phyloP scores from a whole-genome alignment of 1,140 invertebrate genomes.

The Argopecten irradians region DNA sequence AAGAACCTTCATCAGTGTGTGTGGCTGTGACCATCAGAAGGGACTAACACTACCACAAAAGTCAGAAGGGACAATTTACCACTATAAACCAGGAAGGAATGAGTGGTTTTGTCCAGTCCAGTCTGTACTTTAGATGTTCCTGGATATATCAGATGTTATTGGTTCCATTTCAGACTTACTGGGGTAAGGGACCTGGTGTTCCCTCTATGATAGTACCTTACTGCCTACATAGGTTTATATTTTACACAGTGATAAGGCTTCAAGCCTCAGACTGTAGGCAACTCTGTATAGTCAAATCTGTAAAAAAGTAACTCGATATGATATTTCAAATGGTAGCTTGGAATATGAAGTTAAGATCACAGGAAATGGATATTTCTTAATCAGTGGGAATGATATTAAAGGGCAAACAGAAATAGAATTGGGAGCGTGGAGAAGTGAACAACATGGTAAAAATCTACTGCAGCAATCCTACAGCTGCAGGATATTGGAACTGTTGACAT shows the following conservation, averaged over 20 bases:
- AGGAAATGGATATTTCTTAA: conserved; percentile 1
- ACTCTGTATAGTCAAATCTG: background rate
- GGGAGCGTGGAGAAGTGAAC: too few species aligned
- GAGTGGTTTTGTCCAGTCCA: too few species aligned
- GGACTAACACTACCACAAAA: too few species aligned
- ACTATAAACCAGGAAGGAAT: too few species aligned
- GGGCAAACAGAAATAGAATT: background rate
- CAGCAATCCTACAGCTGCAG: too few species aligned
- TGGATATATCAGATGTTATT: background rate
- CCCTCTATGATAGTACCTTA: background rate
- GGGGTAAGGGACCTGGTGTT: background rate
- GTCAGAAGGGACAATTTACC: background rate
- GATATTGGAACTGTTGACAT: too few species aligned
- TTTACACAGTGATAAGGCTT: background rate
- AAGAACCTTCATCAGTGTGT: background rate
- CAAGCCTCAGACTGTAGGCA: background rate
- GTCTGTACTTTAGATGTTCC: background rate
- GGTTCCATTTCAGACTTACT: background rate
- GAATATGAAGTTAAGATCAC: background rate
- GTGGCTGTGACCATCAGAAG: background rate
- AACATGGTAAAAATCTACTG: too few species aligned
- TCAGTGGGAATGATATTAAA: background rate
- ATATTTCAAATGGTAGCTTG: background rate
- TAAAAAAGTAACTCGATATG: background rate
- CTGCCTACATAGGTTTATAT: background rate